Evolutionary conservation across 2,797 vertebrate species (phyloP).

Genomic region (Enteromius argenteus): DNA sequence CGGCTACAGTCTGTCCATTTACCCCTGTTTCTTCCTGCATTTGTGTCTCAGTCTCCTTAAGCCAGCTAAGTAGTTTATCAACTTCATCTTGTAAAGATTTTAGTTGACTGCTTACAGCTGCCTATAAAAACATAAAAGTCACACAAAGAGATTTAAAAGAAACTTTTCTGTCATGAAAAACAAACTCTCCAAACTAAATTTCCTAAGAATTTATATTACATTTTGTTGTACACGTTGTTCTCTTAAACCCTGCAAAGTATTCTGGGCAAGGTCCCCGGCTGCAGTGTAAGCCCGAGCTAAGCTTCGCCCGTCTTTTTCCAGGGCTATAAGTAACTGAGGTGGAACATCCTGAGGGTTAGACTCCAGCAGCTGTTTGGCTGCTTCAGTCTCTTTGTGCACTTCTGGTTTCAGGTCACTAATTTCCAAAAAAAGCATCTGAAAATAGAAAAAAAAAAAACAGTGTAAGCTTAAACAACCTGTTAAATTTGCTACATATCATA

Average conservation of each 20-base stretch:
- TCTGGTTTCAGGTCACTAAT: constrained; percentile 84
- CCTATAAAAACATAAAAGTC: constrained; percentile 67
- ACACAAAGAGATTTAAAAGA: background rate
- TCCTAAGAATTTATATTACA: constrained; percentile 71
- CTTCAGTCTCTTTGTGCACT: constrained; percentile 82
- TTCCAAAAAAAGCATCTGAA: constrained; percentile 84
- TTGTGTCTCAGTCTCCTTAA: constrained; percentile 71
- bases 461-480: background rate
- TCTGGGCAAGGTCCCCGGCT: constrained; percentile 76
- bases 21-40: constrained; percentile 66
- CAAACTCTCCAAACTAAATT: background rate
- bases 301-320: constrained; percentile 92
- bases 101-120: constrained; percentile 77
- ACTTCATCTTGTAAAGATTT: constrained; percentile 74
- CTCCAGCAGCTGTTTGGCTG: constrained; percentile 79
- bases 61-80: constrained; percentile 71
- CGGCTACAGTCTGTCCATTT: constrained; percentile 60
- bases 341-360: constrained; percentile 85
- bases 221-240: constrained; percentile 78
- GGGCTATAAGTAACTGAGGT: constrained; percentile 86
- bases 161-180: background rate
- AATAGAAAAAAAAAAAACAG: background rate
- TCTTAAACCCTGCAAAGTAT: constrained; percentile 79
- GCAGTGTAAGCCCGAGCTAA: constrained; percentile 86
- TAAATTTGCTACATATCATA: background rate